Evolutionary conservation across 2,888 invertebrate species (phyloP), one percentile per base, ranked within the genome.

Genomic region (Tetranychus truncatus): DNA sequence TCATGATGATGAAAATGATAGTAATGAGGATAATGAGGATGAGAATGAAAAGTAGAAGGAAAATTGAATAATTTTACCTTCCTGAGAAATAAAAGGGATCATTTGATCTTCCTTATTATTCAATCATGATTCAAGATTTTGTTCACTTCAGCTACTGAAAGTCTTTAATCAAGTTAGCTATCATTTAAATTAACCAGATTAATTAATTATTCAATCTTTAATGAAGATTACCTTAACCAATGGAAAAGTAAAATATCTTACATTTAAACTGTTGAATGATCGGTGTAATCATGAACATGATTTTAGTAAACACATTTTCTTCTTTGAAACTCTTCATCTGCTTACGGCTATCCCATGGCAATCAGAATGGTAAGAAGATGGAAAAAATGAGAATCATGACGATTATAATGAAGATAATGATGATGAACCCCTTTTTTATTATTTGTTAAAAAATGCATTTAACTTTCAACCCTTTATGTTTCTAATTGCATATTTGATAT

Each of bases 11-110:
- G 15, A 55, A 55, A 15, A 15, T 9, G 15, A 55, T 9, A 55
- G 55, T 15, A 55, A 15, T 9, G 7, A 15, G 15, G 55, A 55
- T 9, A 55, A 15, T 15, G 55, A 55, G 55, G 6, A 15, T 55
- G 55, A 55, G 55, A 55, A 8, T 7, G 55, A 34, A 34, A 34
- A 34, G 34, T 55, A 15, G 15, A 15, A 55, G 55, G 55, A 55
- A 55, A 55, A 55, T 55, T 55, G 55, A 55, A 55, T 55, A 55
- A 55, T 55, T 55, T 55, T 55, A 55, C 55, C 55, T 55, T 55
- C 55, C 55, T 55, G 55, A 55, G 55, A 55, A 55, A 55, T 15
- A 55, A 55, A 55, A 2, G 55, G 7, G 55, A 55, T 55, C 55
- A 55, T 55, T 55, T 55, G 9, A 55, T 55, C 55, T 55, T 55